Conservation (phyloP, 1,140 invertebrate genomes). For the Caenorhabditis briggsae region DNA sequence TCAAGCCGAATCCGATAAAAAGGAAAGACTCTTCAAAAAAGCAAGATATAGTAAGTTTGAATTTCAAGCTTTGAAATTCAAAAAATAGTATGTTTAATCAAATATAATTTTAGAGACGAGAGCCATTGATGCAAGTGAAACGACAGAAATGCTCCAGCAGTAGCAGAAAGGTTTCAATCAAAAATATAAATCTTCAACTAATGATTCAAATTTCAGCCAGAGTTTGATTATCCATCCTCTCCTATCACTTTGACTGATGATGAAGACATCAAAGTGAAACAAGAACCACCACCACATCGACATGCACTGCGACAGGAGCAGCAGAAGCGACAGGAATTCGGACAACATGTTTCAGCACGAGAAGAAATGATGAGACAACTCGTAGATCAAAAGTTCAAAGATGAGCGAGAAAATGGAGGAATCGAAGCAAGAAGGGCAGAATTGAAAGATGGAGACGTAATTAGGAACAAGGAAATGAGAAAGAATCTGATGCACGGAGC, state of each 20-base stretch:
- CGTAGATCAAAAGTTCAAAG: slow-evolving; percentile 26
- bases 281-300: not conserved
- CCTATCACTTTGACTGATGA: slow-evolving; percentile 8
- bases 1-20: not conserved
- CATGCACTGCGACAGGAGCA: not conserved
- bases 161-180: not conserved
- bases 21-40: not conserved
- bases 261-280: not conserved
- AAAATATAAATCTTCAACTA: not conserved
- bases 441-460: slow-evolving; percentile 40
- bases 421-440: not conserved
- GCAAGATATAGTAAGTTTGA: not conserved
- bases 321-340: not conserved
- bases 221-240: slow-evolving; percentile 37
- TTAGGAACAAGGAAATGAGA: slow-evolving; percentile 39
- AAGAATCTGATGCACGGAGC: slow-evolving; percentile 40
- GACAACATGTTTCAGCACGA: not conserved
- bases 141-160: not conserved
- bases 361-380: slow-evolving; percentile 29
- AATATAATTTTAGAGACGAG: not conserved
- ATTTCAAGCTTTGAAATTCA: not conserved
- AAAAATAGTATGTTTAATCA: not conserved
- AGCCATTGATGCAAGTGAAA: not conserved
- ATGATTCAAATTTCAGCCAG: not conserved
- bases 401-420: slow-evolving; percentile 20